phyloP scores from a whole-genome alignment of 2,888 invertebrate genomes.

The Drosophila infuscata region DNA sequence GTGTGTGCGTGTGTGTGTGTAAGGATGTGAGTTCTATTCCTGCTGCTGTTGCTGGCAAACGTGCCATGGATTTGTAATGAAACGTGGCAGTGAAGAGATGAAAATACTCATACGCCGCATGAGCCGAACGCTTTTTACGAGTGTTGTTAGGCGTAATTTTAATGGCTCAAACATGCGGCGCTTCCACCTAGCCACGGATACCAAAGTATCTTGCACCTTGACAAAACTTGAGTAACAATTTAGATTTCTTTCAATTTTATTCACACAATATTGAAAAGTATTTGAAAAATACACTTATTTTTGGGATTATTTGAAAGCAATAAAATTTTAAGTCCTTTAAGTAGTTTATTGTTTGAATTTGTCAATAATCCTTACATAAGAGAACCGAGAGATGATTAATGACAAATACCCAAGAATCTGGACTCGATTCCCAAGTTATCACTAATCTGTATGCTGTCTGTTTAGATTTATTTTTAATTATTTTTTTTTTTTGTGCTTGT shows the following conservation, averaged over 20 bases:
- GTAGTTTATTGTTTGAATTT: neutral
- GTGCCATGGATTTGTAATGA: constrained; percentile 78
- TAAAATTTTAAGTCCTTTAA: accelerated
- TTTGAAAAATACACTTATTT: neutral
- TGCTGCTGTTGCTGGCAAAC: constrained; percentile 57
- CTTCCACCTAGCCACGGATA: constrained; percentile 45
- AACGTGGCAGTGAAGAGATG: constrained; percentile 66
- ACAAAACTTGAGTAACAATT: neutral
- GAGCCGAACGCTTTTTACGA: constrained; percentile 69
- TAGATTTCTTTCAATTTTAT: neutral
- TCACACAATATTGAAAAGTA: neutral
- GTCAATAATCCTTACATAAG: neutral
- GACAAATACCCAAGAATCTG: neutral
- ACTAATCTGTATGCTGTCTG: neutral
- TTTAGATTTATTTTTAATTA: neutral
- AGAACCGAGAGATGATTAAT: neutral
- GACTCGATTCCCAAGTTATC: neutral
- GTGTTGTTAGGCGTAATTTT: constrained; percentile 79
- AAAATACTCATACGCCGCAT: constrained; percentile 71
- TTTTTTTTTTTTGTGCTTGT: neutral
- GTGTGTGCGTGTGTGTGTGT: constrained; percentile 4
- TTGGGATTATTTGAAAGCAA: neutral
- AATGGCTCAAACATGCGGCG: constrained; percentile 74
- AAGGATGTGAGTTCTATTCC: constrained; percentile 27
- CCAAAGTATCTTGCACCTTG: constrained; percentile 59